Evolutionary conservation across 2,888 invertebrate species (phyloP).

Genomic region (Alloplasta piceator): DNA sequence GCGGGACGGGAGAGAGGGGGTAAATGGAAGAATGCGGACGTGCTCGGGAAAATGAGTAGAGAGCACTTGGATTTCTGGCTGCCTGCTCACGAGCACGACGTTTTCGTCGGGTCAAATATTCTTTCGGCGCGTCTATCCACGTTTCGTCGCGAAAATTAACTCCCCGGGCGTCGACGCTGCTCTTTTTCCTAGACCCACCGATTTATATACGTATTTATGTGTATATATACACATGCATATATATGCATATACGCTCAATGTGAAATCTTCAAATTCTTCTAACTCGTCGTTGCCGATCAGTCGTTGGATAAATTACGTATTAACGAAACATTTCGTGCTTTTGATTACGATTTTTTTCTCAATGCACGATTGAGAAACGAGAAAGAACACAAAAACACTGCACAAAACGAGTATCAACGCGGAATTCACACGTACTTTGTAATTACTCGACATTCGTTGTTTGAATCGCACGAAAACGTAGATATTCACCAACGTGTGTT

Average conservation of each 20-base stretch:
- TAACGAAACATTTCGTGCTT: background rate
- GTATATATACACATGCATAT: slow-evolving; percentile 17
- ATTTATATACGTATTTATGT: slow-evolving; percentile 21
- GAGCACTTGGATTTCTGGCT: slow-evolving; percentile 69
- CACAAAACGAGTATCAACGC: slow-evolving; percentile 37
- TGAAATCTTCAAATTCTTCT: background rate
- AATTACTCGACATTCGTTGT: slow-evolving; percentile 35
- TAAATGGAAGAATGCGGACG: slow-evolving; percentile 51
- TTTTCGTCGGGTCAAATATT: slow-evolving; percentile 42
- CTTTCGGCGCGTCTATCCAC: slow-evolving; percentile 23
- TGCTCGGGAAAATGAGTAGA: slow-evolving; percentile 56
- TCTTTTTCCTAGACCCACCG: slow-evolving; percentile 22
- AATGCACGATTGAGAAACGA: background rate
- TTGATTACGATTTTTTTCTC: background rate
- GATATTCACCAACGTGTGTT: slow-evolving; percentile 16
- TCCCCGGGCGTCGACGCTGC: slow-evolving; percentile 53
- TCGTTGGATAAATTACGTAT: background rate
- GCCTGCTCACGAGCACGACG: slow-evolving; percentile 65
- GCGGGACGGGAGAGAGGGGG: slow-evolving; percentile 39
- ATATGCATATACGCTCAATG: slow-evolving; percentile 13
- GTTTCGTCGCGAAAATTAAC: slow-evolving; percentile 17
- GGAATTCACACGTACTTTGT: slow-evolving; percentile 56
- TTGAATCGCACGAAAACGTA: slow-evolving; percentile 1
- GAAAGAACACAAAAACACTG: slow-evolving; percentile 15
- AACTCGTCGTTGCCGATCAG: slow-evolving; percentile 17